These are phyloP conservation scores for Caradrina clavipalpis DNA, from an alignment of 2,888 invertebrate species.

Conservation along the genomic window DNA sequence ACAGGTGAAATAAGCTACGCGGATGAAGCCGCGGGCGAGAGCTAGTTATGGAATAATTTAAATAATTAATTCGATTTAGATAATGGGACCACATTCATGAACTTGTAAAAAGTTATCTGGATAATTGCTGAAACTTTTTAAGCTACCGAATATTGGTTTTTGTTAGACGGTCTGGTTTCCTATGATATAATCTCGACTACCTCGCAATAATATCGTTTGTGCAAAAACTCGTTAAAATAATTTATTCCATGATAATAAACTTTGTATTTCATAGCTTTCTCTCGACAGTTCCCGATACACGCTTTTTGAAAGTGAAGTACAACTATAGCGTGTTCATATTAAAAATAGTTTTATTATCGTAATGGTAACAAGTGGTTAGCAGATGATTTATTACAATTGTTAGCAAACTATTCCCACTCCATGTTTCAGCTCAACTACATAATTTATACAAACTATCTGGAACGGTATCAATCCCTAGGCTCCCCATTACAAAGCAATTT, in stretches of 20 bases:
- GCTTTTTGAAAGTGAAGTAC: constrained; percentile 15
- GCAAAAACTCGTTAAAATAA: constrained; percentile 1
- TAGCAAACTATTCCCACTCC: constrained; percentile 19
- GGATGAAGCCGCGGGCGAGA: too few relatives aligned
- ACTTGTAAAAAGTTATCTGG: background rate
- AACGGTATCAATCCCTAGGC: background rate
- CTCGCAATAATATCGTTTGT: background rate
- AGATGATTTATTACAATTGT: constrained; percentile 11
- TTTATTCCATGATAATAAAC: constrained; percentile 18
- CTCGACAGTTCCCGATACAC: constrained; percentile 6
- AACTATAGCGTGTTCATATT: constrained; percentile 14
- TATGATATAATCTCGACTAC: background rate
- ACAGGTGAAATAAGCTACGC: too few relatives aligned
- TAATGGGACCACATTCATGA: too few relatives aligned
- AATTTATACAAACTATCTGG: background rate
- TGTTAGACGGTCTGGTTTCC: background rate
- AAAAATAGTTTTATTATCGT: constrained; percentile 8
- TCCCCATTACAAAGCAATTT: constrained; percentile 29
- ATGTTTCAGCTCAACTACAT: constrained; percentile 10
- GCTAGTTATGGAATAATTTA: too few relatives aligned
- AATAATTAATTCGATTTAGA: too few relatives aligned
- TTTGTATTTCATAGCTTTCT: background rate
- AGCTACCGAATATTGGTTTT: background rate
- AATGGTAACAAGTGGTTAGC: background rate
- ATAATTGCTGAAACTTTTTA: background rate